phyloP scores from a whole-genome alignment of 2,888 invertebrate species.

The Phaedon cochleariae region DNA sequence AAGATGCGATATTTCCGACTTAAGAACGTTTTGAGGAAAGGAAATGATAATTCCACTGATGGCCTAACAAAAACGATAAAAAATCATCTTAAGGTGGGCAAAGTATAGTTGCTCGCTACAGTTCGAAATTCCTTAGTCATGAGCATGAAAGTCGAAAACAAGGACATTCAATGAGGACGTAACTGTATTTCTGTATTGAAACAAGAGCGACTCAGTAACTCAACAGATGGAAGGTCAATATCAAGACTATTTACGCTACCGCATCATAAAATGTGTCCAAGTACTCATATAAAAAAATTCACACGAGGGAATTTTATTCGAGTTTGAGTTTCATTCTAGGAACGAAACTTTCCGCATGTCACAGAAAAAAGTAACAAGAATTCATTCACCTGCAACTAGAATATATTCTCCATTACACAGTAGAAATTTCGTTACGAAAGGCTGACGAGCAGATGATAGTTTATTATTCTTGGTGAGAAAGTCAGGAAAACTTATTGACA shows the following conservation, averaged over 20 bases:
- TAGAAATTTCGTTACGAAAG: too few relatives aligned
- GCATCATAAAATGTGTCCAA: too few relatives aligned
- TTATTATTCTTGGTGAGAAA: too few relatives aligned
- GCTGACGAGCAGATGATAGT: too few relatives aligned
- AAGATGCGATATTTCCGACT: background rate
- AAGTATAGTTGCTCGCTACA: background rate
- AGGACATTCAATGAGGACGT: constrained; percentile 25
- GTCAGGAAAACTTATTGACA: too few relatives aligned
- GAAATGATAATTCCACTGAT: background rate
- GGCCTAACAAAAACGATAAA: background rate
- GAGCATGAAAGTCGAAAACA: constrained; percentile 2
- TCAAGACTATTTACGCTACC: background rate
- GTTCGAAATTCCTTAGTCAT: background rate
- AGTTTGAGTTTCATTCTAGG: too few relatives aligned
- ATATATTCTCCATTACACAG: too few relatives aligned
- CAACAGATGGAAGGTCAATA: background rate
- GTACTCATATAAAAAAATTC: too few relatives aligned
- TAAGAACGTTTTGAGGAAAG: background rate
- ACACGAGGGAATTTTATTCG: too few relatives aligned
- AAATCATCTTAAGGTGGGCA: background rate
- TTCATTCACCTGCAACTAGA: too few relatives aligned
- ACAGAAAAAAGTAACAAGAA: too few relatives aligned
- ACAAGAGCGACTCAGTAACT: constrained; percentile 6
- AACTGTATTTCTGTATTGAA: constrained; percentile 18
- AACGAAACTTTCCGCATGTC: too few relatives aligned